Percentiles rank a stretch among this genome's conserved stretches.
phyloP scores from a whole-genome alignment of 2,888 invertebrate genomes.

The Rotaria socialis region DNA sequence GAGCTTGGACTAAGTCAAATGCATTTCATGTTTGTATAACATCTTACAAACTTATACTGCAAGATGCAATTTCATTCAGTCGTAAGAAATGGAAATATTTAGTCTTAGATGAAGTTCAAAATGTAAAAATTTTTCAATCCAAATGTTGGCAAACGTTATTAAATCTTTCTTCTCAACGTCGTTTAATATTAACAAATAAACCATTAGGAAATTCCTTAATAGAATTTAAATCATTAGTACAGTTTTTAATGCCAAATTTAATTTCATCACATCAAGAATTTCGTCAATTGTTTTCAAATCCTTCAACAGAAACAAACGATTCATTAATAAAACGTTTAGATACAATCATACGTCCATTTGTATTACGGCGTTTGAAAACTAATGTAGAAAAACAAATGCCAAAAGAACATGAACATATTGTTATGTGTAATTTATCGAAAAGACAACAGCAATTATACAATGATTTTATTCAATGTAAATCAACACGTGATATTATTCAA shows the following conservation, averaged over 20 bases:
- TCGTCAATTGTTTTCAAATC: slow-evolving; percentile 96
- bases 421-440: slow-evolving; percentile 86
- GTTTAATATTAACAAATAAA: slow-evolving; percentile 81
- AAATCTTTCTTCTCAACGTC: slow-evolving; percentile 84
- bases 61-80: slow-evolving; percentile 93
- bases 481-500: slow-evolving; percentile 85
- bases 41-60: slow-evolving; percentile 92
- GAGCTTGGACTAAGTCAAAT: slow-evolving; percentile 94
- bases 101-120: slow-evolving; percentile 91
- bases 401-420: slow-evolving; percentile 84
- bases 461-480: slow-evolving; percentile 83
- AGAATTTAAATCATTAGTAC: slow-evolving; percentile 96
- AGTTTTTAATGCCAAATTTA: slow-evolving; percentile 92
- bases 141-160: slow-evolving; percentile 94
- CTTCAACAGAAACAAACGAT: slow-evolving; percentile 89
- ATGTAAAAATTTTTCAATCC: slow-evolving; percentile 98
- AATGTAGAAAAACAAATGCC: slow-evolving; percentile 97
- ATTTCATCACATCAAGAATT: slow-evolving; percentile 87
- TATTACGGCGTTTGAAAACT: slow-evolving; percentile 80
- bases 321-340: slow-evolving; percentile 79
- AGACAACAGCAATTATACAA: slow-evolving; percentile 94
- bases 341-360: slow-evolving; percentile 85
- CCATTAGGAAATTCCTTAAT: slow-evolving; percentile 90
- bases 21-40: slow-evolving; percentile 93
- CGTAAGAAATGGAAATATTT: slow-evolving; percentile 96